These are phyloP conservation scores for Lysandra bellargus DNA, from an alignment of 2,888 invertebrate species.

Conservation along the genomic window DNA sequence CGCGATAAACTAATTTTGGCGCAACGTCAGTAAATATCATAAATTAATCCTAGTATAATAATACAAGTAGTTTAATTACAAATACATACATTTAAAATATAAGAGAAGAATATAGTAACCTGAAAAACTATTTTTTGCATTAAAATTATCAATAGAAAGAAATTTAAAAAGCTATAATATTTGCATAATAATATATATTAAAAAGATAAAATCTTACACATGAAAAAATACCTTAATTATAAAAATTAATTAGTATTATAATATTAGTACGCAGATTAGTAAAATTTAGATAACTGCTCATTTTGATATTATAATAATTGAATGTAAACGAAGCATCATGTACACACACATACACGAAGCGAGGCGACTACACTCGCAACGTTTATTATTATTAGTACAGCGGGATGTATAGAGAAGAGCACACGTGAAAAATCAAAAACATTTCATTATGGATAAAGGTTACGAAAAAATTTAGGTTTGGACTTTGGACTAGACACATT, in stretches of 20 bases:
- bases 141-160: neutral
- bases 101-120: no score
- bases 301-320: constrained; percentile 11
- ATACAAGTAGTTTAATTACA: no score
- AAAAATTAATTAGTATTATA: neutral
- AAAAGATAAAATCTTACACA: neutral
- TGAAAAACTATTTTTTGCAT: neutral
- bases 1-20: no score
- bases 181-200: no score
- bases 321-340: constrained; percentile 46
- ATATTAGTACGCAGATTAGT: neutral
- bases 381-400: constrained; percentile 50
- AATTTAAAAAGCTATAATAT: neutral
- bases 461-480: no score
- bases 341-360: constrained; percentile 41
- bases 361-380: constrained; percentile 47
- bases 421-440: constrained; percentile 50
- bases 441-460: no score
- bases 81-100: no score
- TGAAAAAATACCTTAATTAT: neutral
- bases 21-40: neutral
- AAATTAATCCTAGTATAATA: no score
- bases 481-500: no score
- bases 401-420: constrained; percentile 47
- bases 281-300: neutral